Evolutionary conservation across 2,797 vertebrate genomes (phyloP).

Genomic region (Hypotaenidia philippensis): DNA sequence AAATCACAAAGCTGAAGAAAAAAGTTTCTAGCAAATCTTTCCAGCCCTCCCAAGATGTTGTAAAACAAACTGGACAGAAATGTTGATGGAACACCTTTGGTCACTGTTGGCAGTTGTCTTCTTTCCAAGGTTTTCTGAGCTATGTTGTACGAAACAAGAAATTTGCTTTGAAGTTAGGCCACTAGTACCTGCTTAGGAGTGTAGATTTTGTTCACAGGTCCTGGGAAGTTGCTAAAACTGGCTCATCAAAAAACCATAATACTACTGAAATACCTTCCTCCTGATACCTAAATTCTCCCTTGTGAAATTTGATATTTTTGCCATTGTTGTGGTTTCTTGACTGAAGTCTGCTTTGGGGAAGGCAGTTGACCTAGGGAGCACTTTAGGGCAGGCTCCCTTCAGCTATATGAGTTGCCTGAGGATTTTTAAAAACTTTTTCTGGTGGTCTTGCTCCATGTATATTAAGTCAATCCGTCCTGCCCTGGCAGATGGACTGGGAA

Average conservation of each 20-base stretch:
- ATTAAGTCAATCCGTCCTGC: not conserved
- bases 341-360: not conserved
- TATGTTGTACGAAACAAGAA: not conserved
- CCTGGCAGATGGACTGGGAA: not conserved
- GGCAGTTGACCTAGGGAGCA: not conserved
- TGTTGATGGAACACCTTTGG: not conserved
- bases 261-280: not conserved
- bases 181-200: not conserved
- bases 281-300: not conserved
- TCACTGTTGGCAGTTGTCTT: not conserved
- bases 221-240: not conserved
- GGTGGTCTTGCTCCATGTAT: not conserved
- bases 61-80: slow-evolving; percentile 1
- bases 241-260: not conserved
- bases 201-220: not conserved
- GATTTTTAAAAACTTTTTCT: not conserved
- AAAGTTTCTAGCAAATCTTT: not conserved
- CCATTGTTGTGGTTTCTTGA: not conserved
- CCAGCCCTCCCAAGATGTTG: not conserved
- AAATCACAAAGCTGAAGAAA: not conserved
- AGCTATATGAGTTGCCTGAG: not conserved
- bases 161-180: not conserved
- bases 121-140: not conserved
- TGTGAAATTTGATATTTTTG: not conserved
- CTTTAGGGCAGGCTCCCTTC: not conserved